Evolutionary conservation across 2,113 vertebrate genomes (phyloP).

Genomic region (Callaeas wilsoni): DNA sequence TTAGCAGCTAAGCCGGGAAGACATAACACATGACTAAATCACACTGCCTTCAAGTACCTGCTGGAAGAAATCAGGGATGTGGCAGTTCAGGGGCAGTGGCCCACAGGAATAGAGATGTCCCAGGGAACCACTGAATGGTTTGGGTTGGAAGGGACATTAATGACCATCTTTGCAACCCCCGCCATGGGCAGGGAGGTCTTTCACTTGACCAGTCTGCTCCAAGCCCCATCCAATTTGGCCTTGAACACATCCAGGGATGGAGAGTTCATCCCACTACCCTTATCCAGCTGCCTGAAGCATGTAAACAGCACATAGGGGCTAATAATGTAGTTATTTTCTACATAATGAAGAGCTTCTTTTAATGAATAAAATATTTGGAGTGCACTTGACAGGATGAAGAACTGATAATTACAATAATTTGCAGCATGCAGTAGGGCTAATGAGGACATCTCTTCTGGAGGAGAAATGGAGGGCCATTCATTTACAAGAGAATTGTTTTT

Average conservation of each 20-base stretch:
- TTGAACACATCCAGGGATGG: neutral
- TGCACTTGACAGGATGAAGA: constrained; percentile 9
- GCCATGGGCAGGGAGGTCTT: neutral
- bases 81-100: fast-evolving
- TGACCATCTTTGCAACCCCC: neutral
- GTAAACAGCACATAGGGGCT: neutral
- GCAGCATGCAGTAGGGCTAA: neutral
- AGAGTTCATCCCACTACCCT: neutral
- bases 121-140: neutral
- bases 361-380: constrained; percentile 31
- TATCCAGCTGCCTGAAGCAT: neutral
- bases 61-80: neutral
- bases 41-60: neutral
- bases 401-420: neutral
- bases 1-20: neutral
- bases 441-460: constrained; percentile 5
- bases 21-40: neutral
- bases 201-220: neutral
- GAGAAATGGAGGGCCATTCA: neutral
- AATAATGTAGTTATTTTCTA: neutral
- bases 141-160: neutral
- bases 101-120: too few species aligned
- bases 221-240: neutral
- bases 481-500: neutral
- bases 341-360: neutral